phyloP scores from a whole-genome alignment of 2,113 vertebrate genomes.

The Cheilinus undulatus region DNA sequence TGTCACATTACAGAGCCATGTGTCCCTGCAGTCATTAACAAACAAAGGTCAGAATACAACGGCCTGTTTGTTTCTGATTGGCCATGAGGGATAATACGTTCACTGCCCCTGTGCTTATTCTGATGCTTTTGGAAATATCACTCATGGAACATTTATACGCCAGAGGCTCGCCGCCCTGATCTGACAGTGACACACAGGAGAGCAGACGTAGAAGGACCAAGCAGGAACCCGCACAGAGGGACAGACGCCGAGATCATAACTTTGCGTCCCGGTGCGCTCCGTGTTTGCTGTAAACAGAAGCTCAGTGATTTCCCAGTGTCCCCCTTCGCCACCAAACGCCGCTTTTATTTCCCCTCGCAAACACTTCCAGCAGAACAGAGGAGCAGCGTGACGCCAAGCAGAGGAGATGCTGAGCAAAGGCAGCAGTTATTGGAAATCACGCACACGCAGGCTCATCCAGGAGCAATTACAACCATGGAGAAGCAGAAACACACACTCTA shows the following conservation, averaged over 20 bases:
- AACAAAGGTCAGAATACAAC: constrained; percentile 45
- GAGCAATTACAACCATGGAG: constrained; percentile 28
- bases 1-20: constrained; percentile 30
- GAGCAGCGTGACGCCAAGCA: constrained; percentile 57
- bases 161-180: constrained; percentile 23
- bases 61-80: constrained; percentile 36
- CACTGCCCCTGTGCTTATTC: constrained; percentile 33
- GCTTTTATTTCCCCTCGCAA: constrained; percentile 60
- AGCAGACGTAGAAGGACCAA: constrained; percentile 37
- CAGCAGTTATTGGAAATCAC: constrained; percentile 61
- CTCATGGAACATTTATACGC: constrained; percentile 41
- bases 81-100: constrained; percentile 32
- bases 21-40: constrained; percentile 40
- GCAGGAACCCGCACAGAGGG: constrained; percentile 31
- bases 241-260: constrained; percentile 39
- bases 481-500: constrained; percentile 32
- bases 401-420: constrained; percentile 62
- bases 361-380: constrained; percentile 64
- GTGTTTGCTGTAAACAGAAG: constrained; percentile 58
- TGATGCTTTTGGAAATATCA: constrained; percentile 38
- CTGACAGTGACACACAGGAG: constrained; percentile 44
- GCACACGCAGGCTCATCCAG: constrained; percentile 12
- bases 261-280: constrained; percentile 23
- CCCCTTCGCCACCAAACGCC: constrained; percentile 20
- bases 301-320: constrained; percentile 57